Evolutionary conservation across 2,113 vertebrate species (phyloP).

Genomic region (Mixornis gularis): DNA sequence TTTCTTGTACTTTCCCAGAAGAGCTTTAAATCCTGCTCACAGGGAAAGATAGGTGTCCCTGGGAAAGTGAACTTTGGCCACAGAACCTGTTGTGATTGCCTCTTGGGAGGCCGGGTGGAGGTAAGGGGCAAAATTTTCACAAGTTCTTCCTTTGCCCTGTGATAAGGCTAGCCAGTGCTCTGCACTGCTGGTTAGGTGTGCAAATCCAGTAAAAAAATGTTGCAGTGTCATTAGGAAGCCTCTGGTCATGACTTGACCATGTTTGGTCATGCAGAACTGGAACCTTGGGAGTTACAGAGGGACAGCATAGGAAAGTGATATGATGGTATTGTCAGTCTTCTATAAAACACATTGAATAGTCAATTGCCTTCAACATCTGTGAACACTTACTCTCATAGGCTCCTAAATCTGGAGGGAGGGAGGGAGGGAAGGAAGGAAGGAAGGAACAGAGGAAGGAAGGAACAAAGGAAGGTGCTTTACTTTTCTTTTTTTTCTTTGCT

Average conservation of each 20-base stretch:
- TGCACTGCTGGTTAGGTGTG: neutral
- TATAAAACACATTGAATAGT: neutral
- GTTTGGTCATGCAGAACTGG: neutral
- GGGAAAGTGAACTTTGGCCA: neutral
- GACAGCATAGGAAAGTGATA: neutral
- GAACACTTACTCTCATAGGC: neutral
- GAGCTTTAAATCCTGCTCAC: neutral
- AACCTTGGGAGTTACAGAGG: neutral
- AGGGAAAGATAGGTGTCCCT: neutral
- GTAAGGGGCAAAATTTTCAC: neutral
- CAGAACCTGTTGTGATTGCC: neutral
- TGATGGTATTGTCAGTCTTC: neutral
- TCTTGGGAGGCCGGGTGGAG: accelerated
- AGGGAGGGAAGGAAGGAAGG: too few relatives aligned
- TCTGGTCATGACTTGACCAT: neutral
- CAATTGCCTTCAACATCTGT: neutral
- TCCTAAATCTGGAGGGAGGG: neutral
- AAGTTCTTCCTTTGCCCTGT: neutral
- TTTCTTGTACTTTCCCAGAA: neutral
- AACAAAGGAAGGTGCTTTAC: too few relatives aligned
- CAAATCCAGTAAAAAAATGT: neutral
- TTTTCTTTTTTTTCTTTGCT: too few relatives aligned
- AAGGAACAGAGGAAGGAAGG: too few relatives aligned
- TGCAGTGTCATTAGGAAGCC: neutral
- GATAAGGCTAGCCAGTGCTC: neutral